Evolutionary conservation across 2,113 vertebrate species (phyloP), one percentile per base, ranked within the genome.

Genomic region (Scartelaos histophorus): DNA sequence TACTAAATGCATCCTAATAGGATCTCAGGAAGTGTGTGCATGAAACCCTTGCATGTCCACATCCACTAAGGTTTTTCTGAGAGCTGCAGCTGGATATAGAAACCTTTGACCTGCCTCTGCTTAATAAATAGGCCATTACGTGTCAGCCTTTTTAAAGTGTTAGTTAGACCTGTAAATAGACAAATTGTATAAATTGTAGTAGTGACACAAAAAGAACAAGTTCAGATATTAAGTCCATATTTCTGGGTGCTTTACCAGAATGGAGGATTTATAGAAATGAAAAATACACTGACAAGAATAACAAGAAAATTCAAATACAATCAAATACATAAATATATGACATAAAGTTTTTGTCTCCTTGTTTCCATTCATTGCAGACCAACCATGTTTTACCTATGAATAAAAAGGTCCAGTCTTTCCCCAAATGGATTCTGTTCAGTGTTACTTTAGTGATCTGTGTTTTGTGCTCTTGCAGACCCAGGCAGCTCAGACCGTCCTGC

Each of bases 401-500:
- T 43, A 10, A 51, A 49, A 17, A 49, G 46, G 13, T 15, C 0
- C 13, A 47, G 16, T 49, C 17, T 24, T 3, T 58, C 22, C 38
- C 38, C 38, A 25, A 15, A 58, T 25, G 24, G 22, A 58, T 58
- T 3, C 2, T 22, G 22, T 58, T 58, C 22, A 15, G 3, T 22
- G 2, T 25, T 58, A 57, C 21, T 2, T 24, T 24, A 24, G 22
- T 58, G 73, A 78, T 66, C 54, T 22, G 61, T 83, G 67, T 56
- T 84, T 38, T 80, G 16, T 38, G 22, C 47, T 81, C 74, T 92
- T 89, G 75, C 51, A 96, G 95, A 95, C 93, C 67, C 94, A 94
- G 80, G 93, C 94, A 29, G 90, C 94, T 66, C 91, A 91, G 64
- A 92, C 92, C 49, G 54, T 94, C 2, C 3, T 90, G 67, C 89